Evolutionary conservation across 2,797 vertebrate species (phyloP).

Genomic region (Alcedo quadribrachys): DNA sequence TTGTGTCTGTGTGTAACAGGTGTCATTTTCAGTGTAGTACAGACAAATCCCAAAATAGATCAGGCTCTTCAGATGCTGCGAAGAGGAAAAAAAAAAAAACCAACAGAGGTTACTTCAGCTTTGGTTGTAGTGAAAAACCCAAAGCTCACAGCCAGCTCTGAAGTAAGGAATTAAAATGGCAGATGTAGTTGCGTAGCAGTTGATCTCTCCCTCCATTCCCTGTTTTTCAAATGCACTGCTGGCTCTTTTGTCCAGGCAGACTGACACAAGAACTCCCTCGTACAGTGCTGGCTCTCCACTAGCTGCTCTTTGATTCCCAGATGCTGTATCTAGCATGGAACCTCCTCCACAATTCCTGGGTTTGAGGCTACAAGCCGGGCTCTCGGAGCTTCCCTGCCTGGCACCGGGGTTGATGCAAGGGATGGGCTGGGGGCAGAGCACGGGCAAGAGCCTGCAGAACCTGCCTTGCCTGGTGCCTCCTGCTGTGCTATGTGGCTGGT

Average conservation of each 20-base stretch:
- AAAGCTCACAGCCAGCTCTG: constrained; percentile 22
- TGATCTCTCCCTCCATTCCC: neutral
- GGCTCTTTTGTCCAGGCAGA: neutral
- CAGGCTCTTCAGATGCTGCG: constrained; percentile 58
- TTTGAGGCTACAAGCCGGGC: neutral
- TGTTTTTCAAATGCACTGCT: neutral
- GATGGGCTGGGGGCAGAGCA: neutral
- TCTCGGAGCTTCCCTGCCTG: neutral
- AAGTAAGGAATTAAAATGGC: constrained; percentile 47
- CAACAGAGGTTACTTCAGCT: constrained; percentile 65
- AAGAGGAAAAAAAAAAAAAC: neutral
- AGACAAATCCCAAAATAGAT: constrained; percentile 74
- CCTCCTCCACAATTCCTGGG: constrained; percentile 24
- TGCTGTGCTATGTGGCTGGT: neutral
- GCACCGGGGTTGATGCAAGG: neutral
- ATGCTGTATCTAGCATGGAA: neutral
- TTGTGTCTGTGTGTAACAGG: constrained; percentile 69
- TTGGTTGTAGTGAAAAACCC: constrained; percentile 55
- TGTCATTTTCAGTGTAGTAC: constrained; percentile 74
- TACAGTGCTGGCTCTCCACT: neutral
- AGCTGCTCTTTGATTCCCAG: neutral
- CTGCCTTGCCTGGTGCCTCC: neutral
- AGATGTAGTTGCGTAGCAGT: neutral
- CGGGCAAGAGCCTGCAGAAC: neutral
- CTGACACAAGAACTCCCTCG: neutral